Base-by-base conservation (phyloP, 2,888 invertebrate species). In the Trichopria drosophilae region DNA sequence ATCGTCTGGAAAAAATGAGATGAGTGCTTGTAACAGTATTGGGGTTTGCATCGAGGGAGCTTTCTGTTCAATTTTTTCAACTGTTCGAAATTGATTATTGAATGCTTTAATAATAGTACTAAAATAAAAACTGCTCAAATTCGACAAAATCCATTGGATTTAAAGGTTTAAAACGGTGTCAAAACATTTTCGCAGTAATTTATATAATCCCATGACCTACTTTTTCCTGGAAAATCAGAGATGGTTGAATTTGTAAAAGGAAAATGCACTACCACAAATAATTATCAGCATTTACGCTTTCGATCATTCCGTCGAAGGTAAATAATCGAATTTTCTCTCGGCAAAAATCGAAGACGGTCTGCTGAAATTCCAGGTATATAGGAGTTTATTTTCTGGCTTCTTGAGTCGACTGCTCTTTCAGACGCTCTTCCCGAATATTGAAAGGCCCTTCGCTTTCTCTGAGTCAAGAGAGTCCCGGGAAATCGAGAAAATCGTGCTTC, bases 401-500 rank as follows among this genome's bases (percentile, higher is more conserved):
- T 39, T 29, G 37, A 55, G 52, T 52, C 46, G 41, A 55, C n/a
- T n/a, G n/a, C n/a, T n/a, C n/a, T 48, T 50, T 19, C n/a, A 37
- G 31, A 49, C 41, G 46, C 43, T 57, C 29, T 23, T 48, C 52
- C 19, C 36, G 47, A 50, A 46, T 54, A 48, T 53, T 42, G 42
- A 32, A 49, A 40, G 39, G 31, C 20, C 23, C 26, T 40, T 19
- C n/a, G n/a, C n/a, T n/a, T n/a, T n/a, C n/a, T n/a, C n/a, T n/a
- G n/a, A n/a, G n/a, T n/a, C n/a, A n/a, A n/a, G n/a, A n/a, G n/a
- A n/a, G n/a, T n/a, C n/a, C n/a, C n/a, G n/a, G n/a, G n/a, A n/a
- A n/a, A n/a, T n/a, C n/a, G n/a, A n/a, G n/a, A n/a, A n/a, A n/a
- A n/a, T n/a, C n/a, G n/a, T n/a, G n/a, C n/a, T n/a, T 48, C 32